Conservation (phyloP, 2,888 invertebrate genomes). For the Serrognathus titanus region DNA sequence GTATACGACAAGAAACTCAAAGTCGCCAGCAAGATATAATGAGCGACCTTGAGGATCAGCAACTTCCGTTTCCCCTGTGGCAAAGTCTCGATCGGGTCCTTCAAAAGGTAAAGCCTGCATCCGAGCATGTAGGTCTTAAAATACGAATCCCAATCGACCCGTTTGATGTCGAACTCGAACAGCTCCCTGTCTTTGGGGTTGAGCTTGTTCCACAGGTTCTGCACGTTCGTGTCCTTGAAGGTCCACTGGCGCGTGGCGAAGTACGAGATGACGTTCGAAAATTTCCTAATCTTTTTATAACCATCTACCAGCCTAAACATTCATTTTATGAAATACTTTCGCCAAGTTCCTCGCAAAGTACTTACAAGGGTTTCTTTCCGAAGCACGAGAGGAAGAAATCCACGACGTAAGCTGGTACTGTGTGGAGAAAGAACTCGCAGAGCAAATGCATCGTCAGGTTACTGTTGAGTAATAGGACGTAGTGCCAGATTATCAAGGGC, state of each 20-base stretch:
- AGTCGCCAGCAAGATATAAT: conserved; percentile 29
- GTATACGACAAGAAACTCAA: not conserved
- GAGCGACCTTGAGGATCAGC: conserved; percentile 34
- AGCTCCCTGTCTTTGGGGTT: conserved; percentile 53
- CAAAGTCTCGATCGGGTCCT: conserved; percentile 73
- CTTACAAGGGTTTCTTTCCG: conserved; percentile 64
- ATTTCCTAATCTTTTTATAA: conserved; percentile 71
- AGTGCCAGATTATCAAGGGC: conserved; percentile 59
- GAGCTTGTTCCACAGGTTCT: conserved; percentile 57
- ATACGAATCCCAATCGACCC: conserved; percentile 73
- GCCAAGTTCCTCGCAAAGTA: conserved; percentile 18
- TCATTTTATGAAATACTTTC: too few relatives aligned
- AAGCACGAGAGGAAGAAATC: conserved; percentile 32
- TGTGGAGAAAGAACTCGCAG: conserved; percentile 58
- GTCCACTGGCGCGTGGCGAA: conserved; percentile 77
- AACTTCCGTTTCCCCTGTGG: conserved; percentile 63
- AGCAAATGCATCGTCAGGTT: conserved; percentile 55
- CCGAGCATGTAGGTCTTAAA: conserved; percentile 69
- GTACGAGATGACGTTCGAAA: conserved; percentile 70
- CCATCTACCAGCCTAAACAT: conserved; percentile 65
- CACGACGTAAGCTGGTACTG: conserved; percentile 54
- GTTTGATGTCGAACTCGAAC: conserved; percentile 64
- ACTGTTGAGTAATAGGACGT: conserved; percentile 60
- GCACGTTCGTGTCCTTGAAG: conserved; percentile 61
- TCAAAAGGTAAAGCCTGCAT: conserved; percentile 71